phyloP scores from a whole-genome alignment of 64 coral and sea anemone species.

The Pachyseris speciosa region DNA sequence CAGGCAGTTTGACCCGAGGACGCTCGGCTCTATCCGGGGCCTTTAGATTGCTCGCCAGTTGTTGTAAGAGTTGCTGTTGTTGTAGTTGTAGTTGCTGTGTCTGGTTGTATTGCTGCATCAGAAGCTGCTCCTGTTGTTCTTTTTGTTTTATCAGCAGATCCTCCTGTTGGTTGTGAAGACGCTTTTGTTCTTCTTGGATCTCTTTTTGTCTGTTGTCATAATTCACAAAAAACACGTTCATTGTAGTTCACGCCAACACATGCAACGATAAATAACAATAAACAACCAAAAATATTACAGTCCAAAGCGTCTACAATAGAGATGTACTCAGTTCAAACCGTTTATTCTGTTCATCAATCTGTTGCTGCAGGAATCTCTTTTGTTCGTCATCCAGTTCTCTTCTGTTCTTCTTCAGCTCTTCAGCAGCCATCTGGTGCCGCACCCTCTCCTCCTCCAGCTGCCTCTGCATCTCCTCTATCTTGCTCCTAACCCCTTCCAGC shows the following conservation, averaged over 20 bases:
- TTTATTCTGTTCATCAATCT: constrained; percentile 86
- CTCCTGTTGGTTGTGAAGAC: constrained; percentile 85
- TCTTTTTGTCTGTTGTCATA: constrained; percentile 25
- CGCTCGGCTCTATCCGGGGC: constrained; percentile 22
- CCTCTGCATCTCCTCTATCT: constrained; percentile 65
- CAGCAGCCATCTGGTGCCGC: constrained; percentile 53
- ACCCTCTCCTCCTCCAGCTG: constrained; percentile 76
- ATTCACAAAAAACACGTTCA: too few relatives aligned
- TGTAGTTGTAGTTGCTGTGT: constrained; percentile 86
- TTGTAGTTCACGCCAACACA: too few relatives aligned
- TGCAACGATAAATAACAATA: too few relatives aligned
- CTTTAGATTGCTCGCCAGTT: constrained; percentile 68
- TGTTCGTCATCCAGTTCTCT: constrained; percentile 71
- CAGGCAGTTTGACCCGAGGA: not conserved
- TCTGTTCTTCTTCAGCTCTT: constrained; percentile 76
- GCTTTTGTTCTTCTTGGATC: constrained; percentile 90
- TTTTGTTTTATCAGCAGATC: constrained; percentile 78
- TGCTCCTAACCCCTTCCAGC: constrained; percentile 60
- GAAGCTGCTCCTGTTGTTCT: constrained; percentile 89
- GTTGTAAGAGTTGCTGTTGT: constrained; percentile 86
- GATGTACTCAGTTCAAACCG: constrained; percentile 22
- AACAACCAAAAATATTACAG: too few relatives aligned
- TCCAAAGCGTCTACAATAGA: too few relatives aligned
- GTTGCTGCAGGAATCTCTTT: constrained; percentile 66
- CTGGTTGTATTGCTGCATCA: constrained; percentile 92